These are phyloP conservation scores for Paracentrotus lividus DNA, from an alignment of 53 echinoderm and acorn worm species.

Conservation along the genomic window DNA sequence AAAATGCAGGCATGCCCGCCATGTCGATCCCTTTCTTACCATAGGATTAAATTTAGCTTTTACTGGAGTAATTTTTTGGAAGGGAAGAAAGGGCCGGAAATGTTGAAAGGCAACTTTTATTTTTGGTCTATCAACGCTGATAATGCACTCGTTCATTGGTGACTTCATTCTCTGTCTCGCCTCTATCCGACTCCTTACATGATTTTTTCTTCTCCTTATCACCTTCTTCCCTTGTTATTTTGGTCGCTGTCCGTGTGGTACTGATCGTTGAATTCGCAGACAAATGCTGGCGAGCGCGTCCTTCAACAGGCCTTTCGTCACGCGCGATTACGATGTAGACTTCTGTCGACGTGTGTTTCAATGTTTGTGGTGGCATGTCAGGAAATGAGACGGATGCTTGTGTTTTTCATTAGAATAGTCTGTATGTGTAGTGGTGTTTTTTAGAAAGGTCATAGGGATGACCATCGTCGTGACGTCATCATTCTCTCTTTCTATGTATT, in stretches of 20 bases:
- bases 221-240: background rate
- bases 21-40: background rate
- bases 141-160: slow-evolving; percentile 9
- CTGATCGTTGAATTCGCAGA: background rate
- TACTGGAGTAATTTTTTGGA: background rate
- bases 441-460: no score
- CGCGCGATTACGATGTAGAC: slow-evolving; percentile 28
- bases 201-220: background rate
- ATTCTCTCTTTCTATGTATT: no score
- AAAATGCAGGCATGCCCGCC: background rate
- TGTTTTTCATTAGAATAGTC: no score
- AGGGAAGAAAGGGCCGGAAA: slow-evolving; percentile 36
- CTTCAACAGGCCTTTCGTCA: slow-evolving; percentile 18
- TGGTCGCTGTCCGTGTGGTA: background rate
- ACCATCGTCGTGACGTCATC: no score
- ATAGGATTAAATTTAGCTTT: no score
- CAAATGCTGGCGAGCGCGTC: slow-evolving; percentile 20
- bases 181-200: no score
- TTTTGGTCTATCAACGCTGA: slow-evolving; percentile 42
- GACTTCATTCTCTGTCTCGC: background rate
- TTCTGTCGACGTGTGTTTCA: background rate
- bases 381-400: background rate
- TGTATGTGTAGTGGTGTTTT: no score
- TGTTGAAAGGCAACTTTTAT: background rate
- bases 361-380: background rate